These are phyloP conservation scores for Leuctra nigra DNA, from an alignment of 2,888 invertebrate genomes.

Conservation along the genomic window DNA sequence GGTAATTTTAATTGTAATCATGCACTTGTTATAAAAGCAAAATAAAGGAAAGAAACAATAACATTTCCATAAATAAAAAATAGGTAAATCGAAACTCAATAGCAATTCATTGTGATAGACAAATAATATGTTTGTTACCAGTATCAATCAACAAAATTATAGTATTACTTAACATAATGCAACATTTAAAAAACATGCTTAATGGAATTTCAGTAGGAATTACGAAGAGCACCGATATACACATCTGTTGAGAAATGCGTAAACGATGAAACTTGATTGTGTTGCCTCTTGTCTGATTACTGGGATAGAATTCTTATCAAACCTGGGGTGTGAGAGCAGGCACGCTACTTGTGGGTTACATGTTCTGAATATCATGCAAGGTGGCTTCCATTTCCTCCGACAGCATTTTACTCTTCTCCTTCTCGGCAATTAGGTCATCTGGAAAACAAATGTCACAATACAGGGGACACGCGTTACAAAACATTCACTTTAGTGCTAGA, in stretches of 20 bases:
- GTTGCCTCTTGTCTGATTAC: background rate
- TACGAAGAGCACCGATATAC: conserved; percentile 8
- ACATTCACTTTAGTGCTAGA: too few species aligned
- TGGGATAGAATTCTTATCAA: conserved; percentile 22
- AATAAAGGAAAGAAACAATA: too few species aligned
- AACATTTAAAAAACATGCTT: conserved; percentile 15
- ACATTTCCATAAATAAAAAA: too few species aligned
- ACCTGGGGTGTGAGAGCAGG: conserved; percentile 26
- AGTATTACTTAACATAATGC: too few species aligned
- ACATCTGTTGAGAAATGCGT: background rate
- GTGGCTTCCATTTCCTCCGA: conserved; percentile 98
- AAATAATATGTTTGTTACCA: too few species aligned
- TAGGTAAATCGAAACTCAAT: too few species aligned
- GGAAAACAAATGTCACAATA: conserved; percentile 41
- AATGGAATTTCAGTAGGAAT: conserved; percentile 8
- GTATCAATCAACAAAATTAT: conserved; percentile 2
- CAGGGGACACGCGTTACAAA: too few species aligned
- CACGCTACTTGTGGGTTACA: conserved; percentile 53
- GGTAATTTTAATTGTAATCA: too few species aligned
- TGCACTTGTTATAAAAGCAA: too few species aligned
- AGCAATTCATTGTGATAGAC: too few species aligned
- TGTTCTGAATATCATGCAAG: conserved; percentile 98
- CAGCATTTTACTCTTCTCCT: conserved; percentile 92
- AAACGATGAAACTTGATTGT: background rate
- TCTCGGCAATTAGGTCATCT: conserved; percentile 94